Conservation (phyloP, 2,113 vertebrate genomes). For the Megaceryle torquata region DNA sequence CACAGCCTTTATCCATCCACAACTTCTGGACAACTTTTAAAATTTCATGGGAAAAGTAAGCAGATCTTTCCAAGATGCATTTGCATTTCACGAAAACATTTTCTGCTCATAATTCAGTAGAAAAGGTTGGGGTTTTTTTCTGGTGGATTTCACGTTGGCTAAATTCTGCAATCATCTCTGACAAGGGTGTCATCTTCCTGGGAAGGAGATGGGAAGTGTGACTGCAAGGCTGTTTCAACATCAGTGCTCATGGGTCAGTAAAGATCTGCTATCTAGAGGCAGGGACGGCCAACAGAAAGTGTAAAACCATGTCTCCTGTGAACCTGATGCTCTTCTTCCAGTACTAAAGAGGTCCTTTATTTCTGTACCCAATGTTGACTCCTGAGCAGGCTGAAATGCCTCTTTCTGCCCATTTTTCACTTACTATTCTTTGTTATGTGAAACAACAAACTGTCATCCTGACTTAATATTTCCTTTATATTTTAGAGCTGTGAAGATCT, state of each 20-base stretch:
- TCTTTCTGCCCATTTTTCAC: not conserved
- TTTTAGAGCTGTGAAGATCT: slow-evolving; percentile 3
- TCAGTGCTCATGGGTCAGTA: not conserved
- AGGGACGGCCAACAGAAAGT: not conserved
- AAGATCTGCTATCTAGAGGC: not conserved
- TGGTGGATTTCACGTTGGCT: not conserved
- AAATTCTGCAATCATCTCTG: not conserved
- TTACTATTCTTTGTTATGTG: not conserved
- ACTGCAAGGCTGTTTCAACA: not conserved
- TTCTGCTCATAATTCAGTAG: not conserved
- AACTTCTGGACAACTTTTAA: not conserved
- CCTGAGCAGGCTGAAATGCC: not conserved
- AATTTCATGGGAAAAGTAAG: not conserved
- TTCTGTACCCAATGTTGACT: not conserved
- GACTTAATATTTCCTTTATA: not conserved
- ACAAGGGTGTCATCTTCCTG: not conserved
- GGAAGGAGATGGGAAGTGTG: not conserved
- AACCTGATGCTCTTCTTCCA: not conserved
- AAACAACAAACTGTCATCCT: slow-evolving; percentile 16
- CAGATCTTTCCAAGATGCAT: not conserved
- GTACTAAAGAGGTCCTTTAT: not conserved
- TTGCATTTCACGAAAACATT: not conserved
- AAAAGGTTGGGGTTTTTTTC: not conserved
- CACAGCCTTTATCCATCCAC: not conserved
- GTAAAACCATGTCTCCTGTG: not conserved